Evolutionary conservation across 2,113 vertebrate genomes (phyloP).

Genomic region (Lichenostomus cassidix): DNA sequence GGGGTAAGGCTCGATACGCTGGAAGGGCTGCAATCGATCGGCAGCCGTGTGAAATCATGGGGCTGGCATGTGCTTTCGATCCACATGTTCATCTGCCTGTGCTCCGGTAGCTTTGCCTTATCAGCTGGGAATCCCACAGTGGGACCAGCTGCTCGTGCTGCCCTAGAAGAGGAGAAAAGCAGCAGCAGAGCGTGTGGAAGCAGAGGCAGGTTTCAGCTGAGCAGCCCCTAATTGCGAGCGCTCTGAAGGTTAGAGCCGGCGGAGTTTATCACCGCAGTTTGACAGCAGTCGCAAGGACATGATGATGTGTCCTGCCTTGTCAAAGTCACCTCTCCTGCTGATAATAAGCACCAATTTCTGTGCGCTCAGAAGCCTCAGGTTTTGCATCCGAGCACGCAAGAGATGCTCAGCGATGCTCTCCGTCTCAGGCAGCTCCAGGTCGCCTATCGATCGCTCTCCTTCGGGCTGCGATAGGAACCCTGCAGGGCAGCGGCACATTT

Average conservation of each 20-base stretch:
- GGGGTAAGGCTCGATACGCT: not conserved
- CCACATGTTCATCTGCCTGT: not conserved
- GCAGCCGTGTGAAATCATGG: not conserved
- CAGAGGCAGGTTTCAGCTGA: slow-evolving; percentile 5
- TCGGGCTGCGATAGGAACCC: not conserved
- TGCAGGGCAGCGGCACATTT: not conserved
- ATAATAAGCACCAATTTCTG: not conserved
- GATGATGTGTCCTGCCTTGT: not conserved
- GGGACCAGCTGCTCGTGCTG: not conserved
- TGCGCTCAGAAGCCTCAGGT: not conserved
- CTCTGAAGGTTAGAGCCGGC: not conserved
- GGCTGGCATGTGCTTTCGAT: not conserved
- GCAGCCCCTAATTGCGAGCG: not conserved
- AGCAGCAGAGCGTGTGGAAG: not conserved
- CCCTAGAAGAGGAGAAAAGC: not conserved
- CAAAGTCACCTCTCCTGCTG: not conserved
- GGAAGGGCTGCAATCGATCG: not conserved
- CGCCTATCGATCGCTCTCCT: not conserved
- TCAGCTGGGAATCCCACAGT: not conserved
- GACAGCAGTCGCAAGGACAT: not conserved
- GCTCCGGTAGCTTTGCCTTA: not conserved
- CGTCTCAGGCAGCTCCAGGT: not conserved
- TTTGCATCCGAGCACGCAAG: not conserved
- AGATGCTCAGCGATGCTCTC: not conserved
- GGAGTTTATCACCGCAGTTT: not conserved